phyloP scores from a whole-genome alignment of 2,113 vertebrate genomes.

The Pedionomus torquatus region DNA sequence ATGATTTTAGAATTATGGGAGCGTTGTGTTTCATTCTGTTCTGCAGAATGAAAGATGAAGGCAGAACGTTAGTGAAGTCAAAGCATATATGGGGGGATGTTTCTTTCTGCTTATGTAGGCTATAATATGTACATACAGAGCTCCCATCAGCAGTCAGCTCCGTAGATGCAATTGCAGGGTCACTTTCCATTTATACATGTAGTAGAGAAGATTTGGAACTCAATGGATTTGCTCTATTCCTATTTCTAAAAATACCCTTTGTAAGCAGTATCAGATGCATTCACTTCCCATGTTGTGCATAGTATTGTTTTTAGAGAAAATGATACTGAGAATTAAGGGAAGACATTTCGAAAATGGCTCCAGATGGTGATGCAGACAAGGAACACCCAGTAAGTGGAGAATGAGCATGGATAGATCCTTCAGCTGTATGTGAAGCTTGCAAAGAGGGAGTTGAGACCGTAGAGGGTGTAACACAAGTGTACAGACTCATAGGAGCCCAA shows the following conservation, averaged over 20 bases:
- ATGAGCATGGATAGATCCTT: neutral
- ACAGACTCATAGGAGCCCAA: rapidly evolving
- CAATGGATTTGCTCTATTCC: neutral
- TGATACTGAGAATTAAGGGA: neutral
- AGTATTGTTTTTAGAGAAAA: neutral
- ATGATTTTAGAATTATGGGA: neutral
- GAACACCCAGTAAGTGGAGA: neutral
- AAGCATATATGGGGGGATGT: neutral
- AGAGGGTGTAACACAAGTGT: neutral
- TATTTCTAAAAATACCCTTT: neutral
- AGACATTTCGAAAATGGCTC: neutral
- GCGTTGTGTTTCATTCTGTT: neutral
- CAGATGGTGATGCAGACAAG: neutral
- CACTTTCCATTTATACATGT: neutral
- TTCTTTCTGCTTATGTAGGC: neutral
- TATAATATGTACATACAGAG: neutral
- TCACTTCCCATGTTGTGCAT: neutral
- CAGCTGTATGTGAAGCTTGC: neutral
- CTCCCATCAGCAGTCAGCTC: neutral
- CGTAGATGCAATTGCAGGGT: neutral
- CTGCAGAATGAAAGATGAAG: neutral
- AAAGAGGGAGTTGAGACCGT: rapidly evolving
- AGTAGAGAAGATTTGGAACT: neutral
- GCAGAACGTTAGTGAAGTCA: neutral
- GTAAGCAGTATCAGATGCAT: neutral